phyloP scores from a whole-genome alignment of 1,140 invertebrate species.

The Drosophila sucinea region DNA sequence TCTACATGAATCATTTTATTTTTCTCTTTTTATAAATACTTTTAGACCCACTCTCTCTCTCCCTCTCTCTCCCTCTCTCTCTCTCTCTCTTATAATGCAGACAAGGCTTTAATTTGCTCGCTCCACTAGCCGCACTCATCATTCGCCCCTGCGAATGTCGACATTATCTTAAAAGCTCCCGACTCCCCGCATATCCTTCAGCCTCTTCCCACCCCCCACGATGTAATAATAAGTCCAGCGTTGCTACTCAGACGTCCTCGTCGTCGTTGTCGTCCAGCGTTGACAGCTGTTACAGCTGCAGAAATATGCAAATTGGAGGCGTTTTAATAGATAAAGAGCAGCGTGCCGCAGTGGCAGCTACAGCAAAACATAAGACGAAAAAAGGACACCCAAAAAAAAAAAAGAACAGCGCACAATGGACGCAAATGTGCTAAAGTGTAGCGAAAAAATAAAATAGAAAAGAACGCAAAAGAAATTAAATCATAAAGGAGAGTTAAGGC shows the following conservation, averaged over 20 bases:
- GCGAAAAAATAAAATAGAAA: slow-evolving; percentile 15
- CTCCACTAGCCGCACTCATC: slow-evolving; percentile 47
- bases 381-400: slow-evolving; percentile 45
- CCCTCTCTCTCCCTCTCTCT: background rate
- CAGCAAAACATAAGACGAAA: slow-evolving; percentile 72
- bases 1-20: background rate
- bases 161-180: slow-evolving; percentile 71
- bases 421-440: slow-evolving; percentile 50
- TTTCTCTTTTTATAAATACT: slow-evolving; percentile 2
- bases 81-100: slow-evolving; percentile 5
- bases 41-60: background rate
- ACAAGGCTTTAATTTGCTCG: slow-evolving; percentile 66
- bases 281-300: slow-evolving; percentile 80
- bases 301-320: slow-evolving; percentile 81
- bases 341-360: slow-evolving; percentile 49
- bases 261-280: slow-evolving; percentile 55
- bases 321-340: slow-evolving; percentile 81
- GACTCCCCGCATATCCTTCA: background rate
- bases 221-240: slow-evolving; percentile 67
- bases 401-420: slow-evolving; percentile 48
- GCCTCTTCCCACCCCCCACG: slow-evolving; percentile 24
- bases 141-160: slow-evolving; percentile 22
- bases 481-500: slow-evolving; percentile 47
- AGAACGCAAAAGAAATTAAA: slow-evolving; percentile 10
- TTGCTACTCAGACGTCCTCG: slow-evolving; percentile 27